Conservation (phyloP, 2,797 vertebrate genomes). For the Malacoctenus gilli region DNA sequence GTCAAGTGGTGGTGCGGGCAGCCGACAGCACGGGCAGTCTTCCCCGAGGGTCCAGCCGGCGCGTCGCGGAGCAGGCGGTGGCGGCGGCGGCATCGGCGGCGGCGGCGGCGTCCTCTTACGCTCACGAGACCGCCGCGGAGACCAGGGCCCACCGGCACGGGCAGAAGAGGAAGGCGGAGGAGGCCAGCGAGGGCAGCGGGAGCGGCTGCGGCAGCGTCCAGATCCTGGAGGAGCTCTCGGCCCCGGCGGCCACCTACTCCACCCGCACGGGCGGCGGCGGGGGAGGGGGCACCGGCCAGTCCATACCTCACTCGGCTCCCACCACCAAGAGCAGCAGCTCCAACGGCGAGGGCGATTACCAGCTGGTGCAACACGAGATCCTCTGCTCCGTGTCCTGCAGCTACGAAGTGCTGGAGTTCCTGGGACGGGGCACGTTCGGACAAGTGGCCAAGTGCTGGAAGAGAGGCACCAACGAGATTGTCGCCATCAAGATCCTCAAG, state of each 20-base stretch:
- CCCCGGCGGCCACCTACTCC: conserved; percentile 87
- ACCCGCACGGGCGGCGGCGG: conserved; percentile 87
- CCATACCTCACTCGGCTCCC: conserved; percentile 91
- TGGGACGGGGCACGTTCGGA: conserved; percentile 95
- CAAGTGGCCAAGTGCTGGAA: conserved; percentile 99
- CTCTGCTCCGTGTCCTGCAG: conserved; percentile 97
- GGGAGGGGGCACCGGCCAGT: conserved; percentile 89
- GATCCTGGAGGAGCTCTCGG: conserved; percentile 96
- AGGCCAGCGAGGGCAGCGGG: conserved; percentile 79
- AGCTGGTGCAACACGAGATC: conserved; percentile 97
- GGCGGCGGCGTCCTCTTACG: conserved; percentile 64
- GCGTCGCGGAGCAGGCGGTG: conserved; percentile 76
- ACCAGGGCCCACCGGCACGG: conserved; percentile 92
- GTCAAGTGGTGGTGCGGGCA: conserved; percentile 92
- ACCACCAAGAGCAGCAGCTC: conserved; percentile 97
- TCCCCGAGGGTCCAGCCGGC: conserved; percentile 91
- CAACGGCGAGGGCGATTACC: conserved; percentile 96
- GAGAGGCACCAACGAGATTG: conserved; percentile 97
- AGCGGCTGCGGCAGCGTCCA: conserved; percentile 93
- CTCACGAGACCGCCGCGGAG: conserved; percentile 78
- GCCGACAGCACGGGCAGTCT: conserved; percentile 93
- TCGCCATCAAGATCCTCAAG: conserved; percentile 98
- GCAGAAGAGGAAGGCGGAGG: conserved; percentile 95
- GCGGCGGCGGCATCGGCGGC: too few relatives aligned
- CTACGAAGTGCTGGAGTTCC: conserved; percentile 95